A percentile compares a stretch with the other conserved stretches of the same genome.
Evolutionary conservation across 1,140 invertebrate genomes (phyloP).

Genomic region (Scaptomyza hsui): DNA sequence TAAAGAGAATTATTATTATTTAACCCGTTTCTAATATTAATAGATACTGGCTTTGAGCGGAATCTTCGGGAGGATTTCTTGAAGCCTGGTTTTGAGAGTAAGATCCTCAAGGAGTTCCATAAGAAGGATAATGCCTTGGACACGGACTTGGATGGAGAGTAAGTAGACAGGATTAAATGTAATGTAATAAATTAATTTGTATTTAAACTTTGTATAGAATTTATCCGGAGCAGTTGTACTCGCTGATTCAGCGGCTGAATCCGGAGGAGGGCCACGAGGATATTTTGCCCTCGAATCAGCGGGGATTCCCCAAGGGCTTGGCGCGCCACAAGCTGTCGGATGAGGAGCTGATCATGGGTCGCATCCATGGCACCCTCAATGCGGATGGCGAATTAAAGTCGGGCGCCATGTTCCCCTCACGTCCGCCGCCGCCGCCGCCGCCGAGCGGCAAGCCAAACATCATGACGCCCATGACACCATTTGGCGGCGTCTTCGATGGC

Average conservation of each 20-base stretch:
- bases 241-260: constrained; percentile 76
- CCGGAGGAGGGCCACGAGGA: constrained; percentile 52
- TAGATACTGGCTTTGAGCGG: constrained; percentile 54
- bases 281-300: constrained; percentile 68
- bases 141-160: constrained; percentile 83
- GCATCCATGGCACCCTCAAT: constrained; percentile 75
- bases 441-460: constrained; percentile 61
- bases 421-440: constrained; percentile 53
- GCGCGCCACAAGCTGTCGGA: constrained; percentile 60
- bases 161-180: constrained; percentile 25
- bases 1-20: no score
- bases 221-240: constrained; percentile 77
- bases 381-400: constrained; percentile 49
- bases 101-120: constrained; percentile 72
- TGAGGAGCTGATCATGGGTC: constrained; percentile 80
- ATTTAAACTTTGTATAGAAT: constrained; percentile 51
- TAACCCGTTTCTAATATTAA: not conserved
- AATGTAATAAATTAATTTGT: not conserved
- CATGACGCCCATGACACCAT: constrained; percentile 77
- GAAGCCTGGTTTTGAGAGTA: constrained; percentile 79
- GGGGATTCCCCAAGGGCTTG: constrained; percentile 15
- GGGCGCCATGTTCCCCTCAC: constrained; percentile 15
- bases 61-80: constrained; percentile 75
- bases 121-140: constrained; percentile 62
- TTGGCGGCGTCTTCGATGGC: constrained; percentile 79